Evolutionary conservation across 2,797 vertebrate genomes (phyloP).

Genomic region (Xenopus petersii): DNA sequence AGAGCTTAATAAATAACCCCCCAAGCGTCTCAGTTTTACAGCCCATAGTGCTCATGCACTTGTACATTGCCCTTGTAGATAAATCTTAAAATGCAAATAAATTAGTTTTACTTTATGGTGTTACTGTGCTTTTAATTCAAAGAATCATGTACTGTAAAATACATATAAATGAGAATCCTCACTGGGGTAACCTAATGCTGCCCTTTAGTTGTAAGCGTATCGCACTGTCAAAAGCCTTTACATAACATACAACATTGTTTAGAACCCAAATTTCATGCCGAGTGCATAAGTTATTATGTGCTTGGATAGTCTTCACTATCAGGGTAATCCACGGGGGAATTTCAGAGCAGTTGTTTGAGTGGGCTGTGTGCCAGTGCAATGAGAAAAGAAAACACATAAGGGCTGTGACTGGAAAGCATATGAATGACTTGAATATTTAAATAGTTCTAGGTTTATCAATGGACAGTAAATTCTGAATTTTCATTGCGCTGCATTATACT

Average conservation of each 20-base stretch:
- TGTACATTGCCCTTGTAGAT: too few relatives aligned
- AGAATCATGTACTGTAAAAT: not conserved
- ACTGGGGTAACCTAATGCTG: not conserved
- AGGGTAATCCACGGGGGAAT: slow-evolving; percentile 25
- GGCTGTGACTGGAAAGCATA: slow-evolving; percentile 1
- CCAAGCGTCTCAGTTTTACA: too few relatives aligned
- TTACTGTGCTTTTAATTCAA: not conserved
- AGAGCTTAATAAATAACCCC: too few relatives aligned
- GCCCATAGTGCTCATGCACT: too few relatives aligned
- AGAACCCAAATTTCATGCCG: slow-evolving; percentile 27
- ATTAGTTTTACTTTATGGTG: too few relatives aligned
- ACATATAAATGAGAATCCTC: slow-evolving; percentile 1
- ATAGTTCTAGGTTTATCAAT: not conserved
- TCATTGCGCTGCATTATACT: not conserved
- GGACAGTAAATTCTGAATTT: not conserved
- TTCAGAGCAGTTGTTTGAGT: slow-evolving; percentile 26
- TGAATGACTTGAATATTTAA: not conserved
- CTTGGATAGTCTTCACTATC: slow-evolving; percentile 31
- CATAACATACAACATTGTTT: slow-evolving; percentile 20
- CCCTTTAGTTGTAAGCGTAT: not conserved
- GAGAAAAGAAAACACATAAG: slow-evolving; percentile 9
- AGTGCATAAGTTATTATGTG: slow-evolving; percentile 39
- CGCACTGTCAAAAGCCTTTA: slow-evolving; percentile 6
- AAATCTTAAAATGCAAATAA: too few relatives aligned
- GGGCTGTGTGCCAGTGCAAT: slow-evolving; percentile 4